Conservation (phyloP, 2,113 vertebrate species). For the Piaya cayana region DNA sequence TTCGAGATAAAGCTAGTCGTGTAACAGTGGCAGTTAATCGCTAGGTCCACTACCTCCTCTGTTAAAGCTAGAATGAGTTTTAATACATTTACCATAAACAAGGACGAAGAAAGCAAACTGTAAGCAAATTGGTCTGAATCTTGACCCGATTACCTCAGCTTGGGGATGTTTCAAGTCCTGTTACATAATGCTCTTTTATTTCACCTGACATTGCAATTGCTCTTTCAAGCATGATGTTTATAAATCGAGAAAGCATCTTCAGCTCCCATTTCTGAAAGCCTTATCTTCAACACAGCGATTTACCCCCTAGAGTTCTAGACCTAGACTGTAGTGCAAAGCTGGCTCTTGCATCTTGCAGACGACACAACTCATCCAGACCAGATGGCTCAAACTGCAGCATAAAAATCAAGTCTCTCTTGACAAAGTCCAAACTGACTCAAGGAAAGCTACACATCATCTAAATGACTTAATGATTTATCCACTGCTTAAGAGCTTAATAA, state of each 20-base stretch:
- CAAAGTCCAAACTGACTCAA: neutral
- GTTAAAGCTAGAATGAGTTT: neutral
- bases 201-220: constrained; percentile 63
- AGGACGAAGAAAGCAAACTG: neutral
- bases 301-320: neutral
- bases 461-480: neutral
- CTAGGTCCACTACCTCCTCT: neutral
- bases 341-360: neutral
- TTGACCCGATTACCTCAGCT: constrained; percentile 52
- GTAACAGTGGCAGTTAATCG: neutral
- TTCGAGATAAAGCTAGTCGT: neutral
- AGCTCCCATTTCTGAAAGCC: constrained; percentile 34
- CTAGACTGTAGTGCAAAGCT: neutral
- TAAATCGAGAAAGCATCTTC: constrained; percentile 44
- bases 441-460: neutral
- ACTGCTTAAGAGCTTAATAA: neutral
- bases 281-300: constrained; percentile 28
- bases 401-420: neutral
- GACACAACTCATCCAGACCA: neutral
- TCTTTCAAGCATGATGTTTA: constrained; percentile 51
- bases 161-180: constrained; percentile 45
- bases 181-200: constrained; percentile 52
- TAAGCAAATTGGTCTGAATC: constrained; percentile 30
- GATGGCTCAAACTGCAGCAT: neutral
- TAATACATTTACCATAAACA: neutral